Evolutionary conservation across 2,888 invertebrate species (phyloP).

Genomic region (Epirrita christyi): DNA sequence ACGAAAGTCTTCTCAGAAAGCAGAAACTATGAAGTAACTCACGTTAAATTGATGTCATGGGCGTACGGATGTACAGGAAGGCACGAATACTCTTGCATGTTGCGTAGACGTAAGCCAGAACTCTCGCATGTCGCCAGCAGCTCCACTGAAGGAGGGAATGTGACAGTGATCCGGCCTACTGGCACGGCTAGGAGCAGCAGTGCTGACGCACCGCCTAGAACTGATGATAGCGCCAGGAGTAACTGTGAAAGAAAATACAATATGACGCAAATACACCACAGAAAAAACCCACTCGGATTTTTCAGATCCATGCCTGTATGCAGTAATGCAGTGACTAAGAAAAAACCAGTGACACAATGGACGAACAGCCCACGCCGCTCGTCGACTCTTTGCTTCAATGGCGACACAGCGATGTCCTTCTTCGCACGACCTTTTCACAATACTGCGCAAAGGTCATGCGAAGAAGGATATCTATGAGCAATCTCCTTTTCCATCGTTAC

Average conservation of each 20-base stretch:
- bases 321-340: too few relatives aligned
- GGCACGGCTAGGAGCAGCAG: slow-evolving; percentile 89
- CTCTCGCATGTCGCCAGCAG: slow-evolving; percentile 83
- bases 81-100: slow-evolving; percentile 80
- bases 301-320: too few relatives aligned
- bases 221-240: slow-evolving; percentile 87
- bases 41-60: slow-evolving; percentile 78
- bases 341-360: too few relatives aligned
- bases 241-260: slow-evolving; percentile 77
- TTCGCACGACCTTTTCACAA: too few relatives aligned
- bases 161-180: slow-evolving; percentile 87
- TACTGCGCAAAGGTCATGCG: too few relatives aligned
- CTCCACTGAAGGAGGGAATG: slow-evolving; percentile 86
- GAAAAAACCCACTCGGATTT: too few relatives aligned
- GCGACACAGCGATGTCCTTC: too few relatives aligned
- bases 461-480: too few relatives aligned
- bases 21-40: slow-evolving; percentile 42
- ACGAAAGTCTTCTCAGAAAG: neutral
- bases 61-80: slow-evolving; percentile 72
- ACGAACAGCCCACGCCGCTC: too few relatives aligned
- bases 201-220: slow-evolving; percentile 87
- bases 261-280: too few relatives aligned
- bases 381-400: too few relatives aligned
- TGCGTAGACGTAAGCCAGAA: slow-evolving; percentile 60
- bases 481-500: too few relatives aligned